Base-by-base conservation (phyloP, 2,113 vertebrate species). In the Oriolus oriolus region DNA sequence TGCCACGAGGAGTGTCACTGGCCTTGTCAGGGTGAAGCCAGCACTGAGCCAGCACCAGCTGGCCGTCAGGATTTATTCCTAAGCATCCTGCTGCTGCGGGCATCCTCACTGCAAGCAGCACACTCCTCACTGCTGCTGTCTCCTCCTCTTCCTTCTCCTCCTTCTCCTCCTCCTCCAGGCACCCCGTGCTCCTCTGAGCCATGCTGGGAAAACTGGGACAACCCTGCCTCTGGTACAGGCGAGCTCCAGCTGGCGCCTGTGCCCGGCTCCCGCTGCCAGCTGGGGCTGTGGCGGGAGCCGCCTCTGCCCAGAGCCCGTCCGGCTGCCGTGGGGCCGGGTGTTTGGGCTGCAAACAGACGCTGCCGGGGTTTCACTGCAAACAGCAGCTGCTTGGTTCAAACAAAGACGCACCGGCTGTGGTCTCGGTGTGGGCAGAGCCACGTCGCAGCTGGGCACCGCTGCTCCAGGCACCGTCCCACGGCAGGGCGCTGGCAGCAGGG, bases 321-420 rank as follows among this genome's bases (percentile, higher is more conserved):
- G 7, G 76, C 52, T 12, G 21, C 6, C 26, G 64, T 41, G 6
- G 42, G 15, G 44, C 61, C 0, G 16, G 19, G 2, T 93, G 92
- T 95, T 95, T 96, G 81, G 89, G 93, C 61, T 96, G 92, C 93
- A 96, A 96, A 96, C 91, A 94, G 73, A 13, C 4, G 5, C 84
- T 47, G 89, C 47, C 2, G 3, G 73, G 65, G 69, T 95, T 96
- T 94, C 73, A 70, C 89, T 49, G 54, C 96, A 94, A 96, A 96
- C 93, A 96, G 80, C 95, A 93, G 91, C 93, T 96, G 96, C 45
- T 73, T 3, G 50, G 14, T 13, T 74, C 41, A 45, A 87, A 94
- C 89, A 95, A 94, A 83, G 74, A 69, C 54, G 57, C 50, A 30
- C 66, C 0, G 9, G 41, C 84, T 2, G 0, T 17, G 37, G 24